These are phyloP conservation scores for Bostrychus sinensis DNA, from an alignment of 2,113 vertebrate genomes.

Conservation along the genomic window DNA sequence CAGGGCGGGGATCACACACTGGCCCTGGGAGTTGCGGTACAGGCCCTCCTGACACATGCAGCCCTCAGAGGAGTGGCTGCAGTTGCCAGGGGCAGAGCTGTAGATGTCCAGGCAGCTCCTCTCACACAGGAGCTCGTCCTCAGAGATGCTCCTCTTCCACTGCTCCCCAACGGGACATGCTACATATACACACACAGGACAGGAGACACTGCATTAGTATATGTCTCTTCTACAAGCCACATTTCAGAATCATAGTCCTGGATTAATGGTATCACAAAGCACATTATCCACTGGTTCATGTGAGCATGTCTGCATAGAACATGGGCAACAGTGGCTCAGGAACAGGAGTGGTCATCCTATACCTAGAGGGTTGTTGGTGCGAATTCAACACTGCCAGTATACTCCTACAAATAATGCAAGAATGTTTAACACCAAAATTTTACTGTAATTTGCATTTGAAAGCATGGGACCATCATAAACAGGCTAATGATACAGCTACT, in stretches of 20 bases:
- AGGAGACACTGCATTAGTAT: too few species aligned
- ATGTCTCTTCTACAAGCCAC: too few species aligned
- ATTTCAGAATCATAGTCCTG: too few species aligned
- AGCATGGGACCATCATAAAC: neutral
- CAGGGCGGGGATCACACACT: slow-evolving; percentile 81
- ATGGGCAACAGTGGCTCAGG: too few species aligned
- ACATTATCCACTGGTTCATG: too few species aligned
- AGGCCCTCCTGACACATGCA: slow-evolving; percentile 82
- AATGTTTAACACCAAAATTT: too few species aligned
- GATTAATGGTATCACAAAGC: too few species aligned
- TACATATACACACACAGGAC: slow-evolving; percentile 40
- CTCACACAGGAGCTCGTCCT: slow-evolving; percentile 72
- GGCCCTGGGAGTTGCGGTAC: slow-evolving; percentile 76
- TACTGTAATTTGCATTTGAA: neutral
- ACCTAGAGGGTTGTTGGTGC: too few species aligned
- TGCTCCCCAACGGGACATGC: slow-evolving; percentile 82
- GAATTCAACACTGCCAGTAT: too few species aligned
- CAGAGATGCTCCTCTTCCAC: slow-evolving; percentile 69
- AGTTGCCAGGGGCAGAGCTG: slow-evolving; percentile 49
- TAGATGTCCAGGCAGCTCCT: slow-evolving; percentile 80
- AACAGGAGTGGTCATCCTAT: too few species aligned
- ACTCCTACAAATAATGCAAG: too few species aligned
- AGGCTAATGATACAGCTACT: neutral
- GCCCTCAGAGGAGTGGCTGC: slow-evolving; percentile 64
- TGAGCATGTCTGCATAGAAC: too few species aligned